These are phyloP conservation scores for Dicentrarchus labrax DNA, from an alignment of 2,113 vertebrate genomes.

Conservation along the genomic window DNA sequence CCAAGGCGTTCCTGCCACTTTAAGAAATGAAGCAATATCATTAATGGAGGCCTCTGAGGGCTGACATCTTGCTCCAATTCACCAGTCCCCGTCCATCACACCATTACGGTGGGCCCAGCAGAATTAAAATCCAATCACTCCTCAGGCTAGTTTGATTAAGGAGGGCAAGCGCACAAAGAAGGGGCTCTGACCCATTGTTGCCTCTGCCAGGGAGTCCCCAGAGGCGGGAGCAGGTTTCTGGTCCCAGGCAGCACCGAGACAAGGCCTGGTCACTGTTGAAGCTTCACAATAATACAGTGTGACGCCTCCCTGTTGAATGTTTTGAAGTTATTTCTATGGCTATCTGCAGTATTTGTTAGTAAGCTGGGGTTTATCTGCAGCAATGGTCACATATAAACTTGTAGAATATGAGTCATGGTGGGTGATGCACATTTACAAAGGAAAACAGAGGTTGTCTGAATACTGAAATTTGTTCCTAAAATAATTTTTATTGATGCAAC, in stretches of 20 bases:
- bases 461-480: not conserved
- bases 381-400: not conserved
- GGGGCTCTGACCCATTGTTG: slow-evolving; percentile 84
- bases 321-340: not conserved
- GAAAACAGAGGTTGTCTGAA: not conserved
- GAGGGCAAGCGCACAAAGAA: slow-evolving; percentile 77
- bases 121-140: slow-evolving; percentile 90
- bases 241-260: slow-evolving; percentile 49
- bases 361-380: not conserved
- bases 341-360: not conserved
- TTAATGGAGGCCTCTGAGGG: slow-evolving; percentile 86
- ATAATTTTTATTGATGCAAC: not conserved
- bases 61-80: slow-evolving; percentile 84
- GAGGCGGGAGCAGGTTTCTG: slow-evolving; percentile 69
- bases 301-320: slow-evolving; percentile 17
- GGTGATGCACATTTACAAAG: not conserved
- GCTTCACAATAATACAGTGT: slow-evolving; percentile 24
- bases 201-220: slow-evolving; percentile 79
- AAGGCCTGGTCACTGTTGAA: slow-evolving; percentile 68
- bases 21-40: slow-evolving; percentile 90
- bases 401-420: not conserved
- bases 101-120: slow-evolving; percentile 86
- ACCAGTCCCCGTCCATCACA: slow-evolving; percentile 86
- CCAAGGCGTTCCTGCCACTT: slow-evolving; percentile 86
- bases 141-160: slow-evolving; percentile 88